A percentile compares a stretch with the other conserved stretches of the same genome.
Conservation (phyloP, 2,797 vertebrate genomes). For the Sebastes steindachneri region DNA sequence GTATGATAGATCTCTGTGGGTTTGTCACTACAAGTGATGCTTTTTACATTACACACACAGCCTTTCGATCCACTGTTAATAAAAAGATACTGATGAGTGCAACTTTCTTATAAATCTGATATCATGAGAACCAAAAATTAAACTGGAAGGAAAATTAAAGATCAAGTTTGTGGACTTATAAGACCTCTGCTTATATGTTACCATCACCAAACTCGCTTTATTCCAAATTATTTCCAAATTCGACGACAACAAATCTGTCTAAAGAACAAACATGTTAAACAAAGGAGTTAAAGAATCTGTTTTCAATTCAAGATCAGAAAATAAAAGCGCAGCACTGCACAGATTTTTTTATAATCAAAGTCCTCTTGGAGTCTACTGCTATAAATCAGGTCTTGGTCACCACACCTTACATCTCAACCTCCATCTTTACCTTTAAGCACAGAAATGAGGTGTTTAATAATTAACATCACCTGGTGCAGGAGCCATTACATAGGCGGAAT, state of each 20-base stretch:
- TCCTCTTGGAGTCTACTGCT: not conserved
- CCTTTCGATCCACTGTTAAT: not conserved
- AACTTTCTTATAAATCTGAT: not conserved
- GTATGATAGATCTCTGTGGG: not conserved
- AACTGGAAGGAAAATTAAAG: not conserved
- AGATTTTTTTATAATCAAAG: not conserved
- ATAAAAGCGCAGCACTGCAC: not conserved
- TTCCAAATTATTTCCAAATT: not conserved
- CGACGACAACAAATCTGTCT: not conserved
- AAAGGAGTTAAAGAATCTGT: not conserved
- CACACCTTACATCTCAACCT: conserved; percentile 23
- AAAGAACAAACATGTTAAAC: not conserved
- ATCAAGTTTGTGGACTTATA: not conserved
- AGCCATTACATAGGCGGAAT: conserved; percentile 54
- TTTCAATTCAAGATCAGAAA: not conserved
- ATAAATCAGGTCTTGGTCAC: not conserved
- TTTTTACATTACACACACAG: not conserved
- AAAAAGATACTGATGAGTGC: no score
- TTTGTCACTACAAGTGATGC: not conserved
- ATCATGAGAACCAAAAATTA: not conserved
- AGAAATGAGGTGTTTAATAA: conserved; percentile 68
- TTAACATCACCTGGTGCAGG: conserved; percentile 47
- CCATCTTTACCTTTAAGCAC: conserved; percentile 57
- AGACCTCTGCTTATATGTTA: not conserved
- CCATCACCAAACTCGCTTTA: not conserved